Base-by-base conservation (phyloP, 2,797 vertebrate genomes). In the Eospalax fontanierii region DNA sequence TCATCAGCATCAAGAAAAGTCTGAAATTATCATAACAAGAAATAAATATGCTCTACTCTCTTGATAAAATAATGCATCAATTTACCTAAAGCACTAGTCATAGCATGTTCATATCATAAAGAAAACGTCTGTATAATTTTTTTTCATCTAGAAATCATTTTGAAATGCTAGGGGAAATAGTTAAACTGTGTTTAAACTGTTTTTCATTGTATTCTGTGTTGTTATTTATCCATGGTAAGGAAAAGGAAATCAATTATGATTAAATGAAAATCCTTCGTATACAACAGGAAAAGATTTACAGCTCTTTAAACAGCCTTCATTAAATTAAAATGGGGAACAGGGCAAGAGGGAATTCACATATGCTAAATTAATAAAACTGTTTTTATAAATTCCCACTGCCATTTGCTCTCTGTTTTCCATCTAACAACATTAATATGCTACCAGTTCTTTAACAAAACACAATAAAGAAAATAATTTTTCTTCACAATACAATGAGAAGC, bases 101-200 rank as follows among this genome's bases (percentile, higher is more conserved):
- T 76, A 91, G 50, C 46, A 54, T 24, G 75, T 61, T 74, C 12
- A 19, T 30, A 65, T 70, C 22, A 74, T 26, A 89, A 83, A 85
- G 7, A 87, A 74, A 87, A 95, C 35, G 71, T 93, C 30, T 40
- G 81, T 46, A 35, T 65, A 83, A 90, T 38, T 14, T 88, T 14
- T 88, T 93, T 70, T 83, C 86, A 85, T 75, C 63, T 76, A 94
- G 43, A 94, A 87, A 92, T 88, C 38, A 93, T 70, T 95, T 91
- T 24, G n/a, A 95, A 94, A 74, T 81, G 33, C 8, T 82, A 76
- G 33, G 24, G 7, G 15, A 28, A 84, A 61, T 80, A 33, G n/a
- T 3, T 33, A 87, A 63, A 54, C 71, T 26, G 26, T 81, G 1
- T 85, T 88, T 83, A 61, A 70, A 76, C 35, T 40, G 74, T 79